Percentiles rank a stretch among this genome's conserved stretches.
Conservation (phyloP, 2,888 invertebrate species). For the Torymus auratus region DNA sequence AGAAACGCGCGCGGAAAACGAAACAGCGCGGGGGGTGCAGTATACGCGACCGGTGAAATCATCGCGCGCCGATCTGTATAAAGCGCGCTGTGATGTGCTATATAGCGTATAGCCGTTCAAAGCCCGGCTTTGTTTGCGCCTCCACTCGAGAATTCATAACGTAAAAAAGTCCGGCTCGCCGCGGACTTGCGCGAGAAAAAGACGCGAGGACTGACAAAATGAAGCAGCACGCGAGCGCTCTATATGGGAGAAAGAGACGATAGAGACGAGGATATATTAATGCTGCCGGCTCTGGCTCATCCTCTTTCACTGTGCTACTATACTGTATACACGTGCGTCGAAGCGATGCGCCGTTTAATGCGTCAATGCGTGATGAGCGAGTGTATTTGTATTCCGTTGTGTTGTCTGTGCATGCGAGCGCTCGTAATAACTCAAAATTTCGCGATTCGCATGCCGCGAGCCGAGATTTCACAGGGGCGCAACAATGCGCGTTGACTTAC, state of each 20-base stretch:
- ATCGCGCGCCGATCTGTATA: not conserved
- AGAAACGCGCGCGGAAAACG: not conserved
- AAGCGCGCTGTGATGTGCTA: not conserved
- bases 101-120: constrained; percentile 40
- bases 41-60: constrained; percentile 43
- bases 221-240: constrained; percentile 1
- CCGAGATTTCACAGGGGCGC: no score
- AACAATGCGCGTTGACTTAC: not conserved
- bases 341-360: constrained; percentile 36
- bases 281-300: no score
- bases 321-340: not conserved
- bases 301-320: no score
- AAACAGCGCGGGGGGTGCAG: not conserved
- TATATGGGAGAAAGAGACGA: not conserved
- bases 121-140: constrained; percentile 52
- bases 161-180: constrained; percentile 35
- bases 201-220: constrained; percentile 28
- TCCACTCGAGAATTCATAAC: constrained; percentile 54
- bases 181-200: not conserved
- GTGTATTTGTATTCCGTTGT: no score
- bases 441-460: not conserved
- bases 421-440: constrained; percentile 39
- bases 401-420: constrained; percentile 3
- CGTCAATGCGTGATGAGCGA: constrained; percentile 17
- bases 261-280: constrained; percentile 27